These are phyloP conservation scores for Porites rus DNA, from an alignment of 92 coral and sea anemone genomes.

Conservation along the genomic window DNA sequence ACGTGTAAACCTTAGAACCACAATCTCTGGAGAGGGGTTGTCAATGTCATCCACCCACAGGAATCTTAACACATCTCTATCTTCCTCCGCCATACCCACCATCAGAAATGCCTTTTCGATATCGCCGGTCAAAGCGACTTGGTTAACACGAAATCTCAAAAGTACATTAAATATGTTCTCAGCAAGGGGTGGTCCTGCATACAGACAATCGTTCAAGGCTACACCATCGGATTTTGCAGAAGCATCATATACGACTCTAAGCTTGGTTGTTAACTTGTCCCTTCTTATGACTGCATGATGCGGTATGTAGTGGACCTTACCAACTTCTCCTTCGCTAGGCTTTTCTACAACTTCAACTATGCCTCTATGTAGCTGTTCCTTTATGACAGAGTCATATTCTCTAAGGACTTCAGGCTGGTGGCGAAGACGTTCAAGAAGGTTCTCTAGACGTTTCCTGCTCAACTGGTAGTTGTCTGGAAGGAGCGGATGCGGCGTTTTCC, in stretches of 20 bases:
- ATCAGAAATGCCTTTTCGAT: too few relatives aligned
- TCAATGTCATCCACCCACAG: too few relatives aligned
- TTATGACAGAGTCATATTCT: background rate
- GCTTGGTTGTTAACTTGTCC: too few relatives aligned
- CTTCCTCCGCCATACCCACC: too few relatives aligned
- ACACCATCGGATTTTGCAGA: too few relatives aligned
- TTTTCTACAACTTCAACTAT: slow-evolving; percentile 42
- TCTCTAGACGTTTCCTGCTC: too few relatives aligned
- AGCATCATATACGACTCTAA: too few relatives aligned
- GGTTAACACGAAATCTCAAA: slow-evolving; percentile 44
- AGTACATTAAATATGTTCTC: slow-evolving; percentile 61
- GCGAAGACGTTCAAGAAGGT: too few relatives aligned
- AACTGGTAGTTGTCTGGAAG: slow-evolving; percentile 40
- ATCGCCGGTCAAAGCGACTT: background rate
- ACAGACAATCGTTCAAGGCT: background rate
- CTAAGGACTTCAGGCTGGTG: too few relatives aligned
- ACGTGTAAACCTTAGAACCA: background rate
- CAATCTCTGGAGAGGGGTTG: too few relatives aligned
- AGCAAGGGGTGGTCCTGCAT: slow-evolving; percentile 50
- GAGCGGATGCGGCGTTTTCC: slow-evolving; percentile 52
- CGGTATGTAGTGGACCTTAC: background rate
- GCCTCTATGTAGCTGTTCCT: slow-evolving; percentile 6
- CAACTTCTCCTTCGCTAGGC: slow-evolving; percentile 37
- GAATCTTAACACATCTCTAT: too few relatives aligned
- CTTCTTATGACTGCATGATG: too few relatives aligned